phyloP scores from a whole-genome alignment of 1,140 invertebrate genomes.

The Aphidius gifuensis region DNA sequence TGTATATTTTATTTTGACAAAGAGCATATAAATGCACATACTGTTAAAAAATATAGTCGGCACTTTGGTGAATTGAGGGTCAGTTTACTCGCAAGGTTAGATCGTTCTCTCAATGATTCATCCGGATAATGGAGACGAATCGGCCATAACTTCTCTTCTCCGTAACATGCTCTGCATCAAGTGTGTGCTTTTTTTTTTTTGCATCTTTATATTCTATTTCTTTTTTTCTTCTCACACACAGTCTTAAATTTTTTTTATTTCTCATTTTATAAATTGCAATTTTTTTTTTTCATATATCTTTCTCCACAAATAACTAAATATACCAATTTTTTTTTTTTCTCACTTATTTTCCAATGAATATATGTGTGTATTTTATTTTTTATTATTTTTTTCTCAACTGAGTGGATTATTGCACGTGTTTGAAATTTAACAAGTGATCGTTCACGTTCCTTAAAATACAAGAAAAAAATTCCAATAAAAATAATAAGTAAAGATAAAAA shows the following conservation, averaged over 20 bases:
- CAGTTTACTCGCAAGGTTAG: conserved; percentile 30
- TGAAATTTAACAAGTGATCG: no score
- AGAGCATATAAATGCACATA: no score
- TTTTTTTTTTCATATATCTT: conserved; percentile 27
- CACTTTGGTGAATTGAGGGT: conserved; percentile 21
- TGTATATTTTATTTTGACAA: neutral
- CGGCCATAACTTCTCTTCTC: conserved; percentile 41
- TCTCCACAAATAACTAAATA: no score
- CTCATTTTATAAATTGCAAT: conserved; percentile 6
- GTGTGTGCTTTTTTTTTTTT: conserved; percentile 2
- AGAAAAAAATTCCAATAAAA: no score
- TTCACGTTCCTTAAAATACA: neutral
- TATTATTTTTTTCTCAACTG: neutral
- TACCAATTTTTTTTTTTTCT: no score
- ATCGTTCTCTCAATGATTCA: conserved; percentile 43
- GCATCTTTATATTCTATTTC: conserved; percentile 7
- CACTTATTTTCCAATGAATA: neutral
- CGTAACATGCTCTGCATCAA: conserved; percentile 19
- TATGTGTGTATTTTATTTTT: neutral
- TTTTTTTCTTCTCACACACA: neutral
- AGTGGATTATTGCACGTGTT: neutral
- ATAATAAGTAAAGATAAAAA: conserved; percentile 7
- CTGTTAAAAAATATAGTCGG: no score
- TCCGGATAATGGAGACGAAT: conserved; percentile 48
- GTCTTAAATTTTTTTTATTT: neutral